These are phyloP conservation scores for Adelosebastes latens DNA, from an alignment of 2,797 vertebrate genomes.

Conservation along the genomic window DNA sequence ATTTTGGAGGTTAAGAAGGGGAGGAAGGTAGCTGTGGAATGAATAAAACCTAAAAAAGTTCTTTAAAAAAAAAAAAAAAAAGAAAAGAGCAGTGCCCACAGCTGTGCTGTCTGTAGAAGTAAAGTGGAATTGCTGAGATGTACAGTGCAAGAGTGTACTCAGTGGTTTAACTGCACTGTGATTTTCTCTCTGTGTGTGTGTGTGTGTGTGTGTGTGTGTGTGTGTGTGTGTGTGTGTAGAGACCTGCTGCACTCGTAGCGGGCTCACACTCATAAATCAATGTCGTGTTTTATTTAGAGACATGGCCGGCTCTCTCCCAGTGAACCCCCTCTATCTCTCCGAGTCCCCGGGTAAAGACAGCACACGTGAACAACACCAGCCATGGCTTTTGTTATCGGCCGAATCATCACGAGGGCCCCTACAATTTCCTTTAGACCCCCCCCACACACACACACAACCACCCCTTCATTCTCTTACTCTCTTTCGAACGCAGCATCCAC, in stretches of 20 bases:
- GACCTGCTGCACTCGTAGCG: constrained; percentile 51
- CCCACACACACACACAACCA: background rate
- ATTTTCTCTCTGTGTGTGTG: constrained; percentile 42
- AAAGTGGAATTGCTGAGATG: constrained; percentile 62
- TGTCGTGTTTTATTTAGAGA: constrained; percentile 78
- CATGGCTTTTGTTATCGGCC: constrained; percentile 62
- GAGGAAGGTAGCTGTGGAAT: constrained; percentile 20
- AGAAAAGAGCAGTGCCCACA: constrained; percentile 19
- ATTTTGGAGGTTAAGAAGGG: background rate
- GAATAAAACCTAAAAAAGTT: constrained; percentile 11
- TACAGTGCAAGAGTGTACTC: constrained; percentile 43
- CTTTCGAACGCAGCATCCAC: constrained; percentile 48
- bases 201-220: constrained; percentile 35
- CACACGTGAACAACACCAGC: constrained; percentile 56
- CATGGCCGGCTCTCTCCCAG: constrained; percentile 52
- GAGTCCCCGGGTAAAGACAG: constrained; percentile 45
- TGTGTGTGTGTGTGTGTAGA: constrained; percentile 28
- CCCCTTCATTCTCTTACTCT: constrained; percentile 39
- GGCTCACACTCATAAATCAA: constrained; percentile 76
- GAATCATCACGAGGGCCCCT: constrained; percentile 59
- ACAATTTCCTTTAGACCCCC: constrained; percentile 57
- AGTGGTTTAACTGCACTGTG: constrained; percentile 58
- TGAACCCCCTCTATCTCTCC: constrained; percentile 39
- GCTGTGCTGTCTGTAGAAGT: constrained; percentile 45
- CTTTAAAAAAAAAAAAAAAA: background rate